Base-by-base conservation (phyloP, 2,888 invertebrate genomes). In the Candidula unifasciata region DNA sequence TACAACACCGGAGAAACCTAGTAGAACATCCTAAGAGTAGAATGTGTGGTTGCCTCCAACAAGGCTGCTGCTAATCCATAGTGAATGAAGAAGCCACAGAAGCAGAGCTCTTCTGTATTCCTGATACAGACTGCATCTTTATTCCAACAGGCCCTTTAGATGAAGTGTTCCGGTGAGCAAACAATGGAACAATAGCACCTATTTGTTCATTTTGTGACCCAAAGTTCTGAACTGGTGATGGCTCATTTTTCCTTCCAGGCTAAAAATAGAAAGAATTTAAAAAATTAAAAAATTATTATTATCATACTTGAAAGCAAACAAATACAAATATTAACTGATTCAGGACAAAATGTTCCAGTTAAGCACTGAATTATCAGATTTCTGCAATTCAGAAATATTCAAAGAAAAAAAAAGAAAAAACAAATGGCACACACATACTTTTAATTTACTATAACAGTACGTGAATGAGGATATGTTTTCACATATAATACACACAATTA, bases 211-310 rank as follows among this genome's bases (percentile, higher is more conserved):
- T 84, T 85, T 89, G 89, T 35, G 89, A 80, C 8, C 90, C 90
- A n/a, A 89, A 88, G 82, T 89, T 90, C 86, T 90, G 90, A 69
- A 90, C 81, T 60, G 89, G 89, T 57, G 89, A 86, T 27, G 89
- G 85, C 6, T 87, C 84, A 68, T 88, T 89, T 69, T 84, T 86
- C 0, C 74, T 74, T 69, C 84, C 81, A 10, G 80, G 77, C 83
- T 83, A 76, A 6, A 21, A 54, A 77, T 24, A 64, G 2, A 24
- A 64, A n/a, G n/a, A n/a, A n/a, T n/a, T n/a, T n/a, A n/a, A n/a
- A n/a, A n/a, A n/a, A n/a, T n/a, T 64, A 64, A 64, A 64, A 16
- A 64, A 24, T n/a, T 27, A 64, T 64, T 18, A 18, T 69, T 37
- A 37, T 37, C 35, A 74, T 18, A 52, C 44, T 35, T 3, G 6